Evolutionary conservation across 2,113 vertebrate species (phyloP).

Genomic region (Gadus chalcogrammus): DNA sequence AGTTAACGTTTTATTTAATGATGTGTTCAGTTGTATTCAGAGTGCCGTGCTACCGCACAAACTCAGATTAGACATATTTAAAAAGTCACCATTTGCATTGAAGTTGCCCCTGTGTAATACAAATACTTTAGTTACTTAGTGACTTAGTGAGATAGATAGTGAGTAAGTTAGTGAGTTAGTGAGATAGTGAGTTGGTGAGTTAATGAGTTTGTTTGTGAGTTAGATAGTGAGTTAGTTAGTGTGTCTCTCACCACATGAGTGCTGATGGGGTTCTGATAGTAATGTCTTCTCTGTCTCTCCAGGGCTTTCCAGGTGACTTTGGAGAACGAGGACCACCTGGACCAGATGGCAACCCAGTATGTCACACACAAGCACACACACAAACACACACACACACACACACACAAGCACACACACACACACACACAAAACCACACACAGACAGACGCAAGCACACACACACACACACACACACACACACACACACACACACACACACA

Average conservation of each 20-base stretch:
- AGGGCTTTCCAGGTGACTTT: constrained; percentile 97
- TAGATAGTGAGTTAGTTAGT: too few species aligned
- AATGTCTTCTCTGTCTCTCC: constrained; percentile 48
- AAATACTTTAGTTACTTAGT: too few species aligned
- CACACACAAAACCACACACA: too few species aligned
- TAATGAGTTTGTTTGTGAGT: too few species aligned
- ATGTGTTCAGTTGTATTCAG: background rate
- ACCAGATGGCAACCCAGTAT: constrained; percentile 95
- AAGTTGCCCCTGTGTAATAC: too few species aligned
- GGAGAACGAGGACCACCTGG: constrained; percentile 94
- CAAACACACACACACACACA: constrained; percentile 9
- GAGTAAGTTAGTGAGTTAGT: too few species aligned
- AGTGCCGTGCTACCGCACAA: background rate
- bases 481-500: background rate
- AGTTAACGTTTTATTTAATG: constrained; percentile 5
- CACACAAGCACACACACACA: constrained; percentile 15
- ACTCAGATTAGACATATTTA: too few species aligned
- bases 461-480: background rate
- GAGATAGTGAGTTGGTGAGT: too few species aligned
- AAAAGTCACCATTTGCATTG: too few species aligned
- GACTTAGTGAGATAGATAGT: too few species aligned
- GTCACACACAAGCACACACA: constrained; percentile 53
- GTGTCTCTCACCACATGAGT: too few species aligned
- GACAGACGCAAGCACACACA: background rate
- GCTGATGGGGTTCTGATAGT: constrained; percentile 10